phyloP scores from a whole-genome alignment of 2,113 vertebrate genomes.

The Peromyscus maniculatus region DNA sequence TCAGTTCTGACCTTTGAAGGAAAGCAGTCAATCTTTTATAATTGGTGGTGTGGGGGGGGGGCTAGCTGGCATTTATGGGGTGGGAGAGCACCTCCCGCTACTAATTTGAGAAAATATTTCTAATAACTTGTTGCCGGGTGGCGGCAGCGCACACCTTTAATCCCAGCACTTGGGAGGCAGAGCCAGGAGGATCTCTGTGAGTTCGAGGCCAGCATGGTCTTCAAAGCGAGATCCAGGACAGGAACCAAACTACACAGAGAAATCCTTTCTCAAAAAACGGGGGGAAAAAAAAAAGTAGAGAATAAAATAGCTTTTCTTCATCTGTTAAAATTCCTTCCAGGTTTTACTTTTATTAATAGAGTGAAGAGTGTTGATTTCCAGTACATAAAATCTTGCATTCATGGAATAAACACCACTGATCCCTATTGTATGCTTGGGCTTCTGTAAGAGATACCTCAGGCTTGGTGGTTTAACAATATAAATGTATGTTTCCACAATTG shows the following conservation, averaged over 20 bases:
- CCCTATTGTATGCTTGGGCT: not conserved
- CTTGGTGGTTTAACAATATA: not conserved
- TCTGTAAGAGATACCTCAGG: not conserved
- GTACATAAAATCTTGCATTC: not conserved
- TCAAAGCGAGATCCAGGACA: too few species aligned
- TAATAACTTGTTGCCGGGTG: not conserved
- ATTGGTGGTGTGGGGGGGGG: not conserved
- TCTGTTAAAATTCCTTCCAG: not conserved
- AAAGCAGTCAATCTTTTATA: not conserved
- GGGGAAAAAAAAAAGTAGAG: not conserved
- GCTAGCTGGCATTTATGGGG: not conserved
- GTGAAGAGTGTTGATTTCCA: not conserved
- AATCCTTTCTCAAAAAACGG: too few species aligned
- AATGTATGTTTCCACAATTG: not conserved
- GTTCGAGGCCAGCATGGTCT: too few species aligned
- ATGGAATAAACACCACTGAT: not conserved
- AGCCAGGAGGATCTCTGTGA: too few species aligned
- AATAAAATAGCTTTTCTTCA: not conserved
- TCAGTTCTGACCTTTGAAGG: not conserved
- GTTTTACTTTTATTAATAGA: not conserved
- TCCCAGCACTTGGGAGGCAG: too few species aligned
- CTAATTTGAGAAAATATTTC: not conserved
- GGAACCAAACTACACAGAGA: too few species aligned
- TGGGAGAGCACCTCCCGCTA: not conserved
- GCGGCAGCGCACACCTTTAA: too few species aligned